Conservation (phyloP, 2,797 vertebrate genomes). For the Todus mexicanus region DNA sequence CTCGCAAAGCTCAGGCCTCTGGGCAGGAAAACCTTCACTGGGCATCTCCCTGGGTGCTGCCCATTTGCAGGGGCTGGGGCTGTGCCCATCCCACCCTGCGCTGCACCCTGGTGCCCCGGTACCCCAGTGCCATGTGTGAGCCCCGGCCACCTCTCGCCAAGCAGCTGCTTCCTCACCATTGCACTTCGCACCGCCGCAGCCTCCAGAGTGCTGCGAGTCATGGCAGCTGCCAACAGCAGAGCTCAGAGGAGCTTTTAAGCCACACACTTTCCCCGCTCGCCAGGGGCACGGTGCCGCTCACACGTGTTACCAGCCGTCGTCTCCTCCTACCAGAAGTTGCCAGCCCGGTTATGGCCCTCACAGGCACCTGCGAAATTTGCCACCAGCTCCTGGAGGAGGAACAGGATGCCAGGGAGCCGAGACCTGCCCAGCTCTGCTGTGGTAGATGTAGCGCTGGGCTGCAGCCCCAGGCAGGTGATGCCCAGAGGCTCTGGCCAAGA, state of each 20-base stretch:
- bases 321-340: not conserved
- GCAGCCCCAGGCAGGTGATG: fast-evolving
- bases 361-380: not conserved
- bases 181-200: fast-evolving
- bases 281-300: not conserved
- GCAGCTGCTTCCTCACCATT: not conserved
- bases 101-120: fast-evolving
- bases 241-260: not conserved
- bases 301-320: fast-evolving
- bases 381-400: not conserved
- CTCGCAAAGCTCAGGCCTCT: not conserved
- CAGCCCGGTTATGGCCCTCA: fast-evolving
- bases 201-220: not conserved
- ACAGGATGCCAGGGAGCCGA: fast-evolving
- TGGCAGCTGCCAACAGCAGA: not conserved
- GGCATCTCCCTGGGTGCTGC: not conserved
- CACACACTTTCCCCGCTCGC: fast-evolving
- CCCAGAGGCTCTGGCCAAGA: not conserved
- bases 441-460: not conserved
- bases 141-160: fast-evolving
- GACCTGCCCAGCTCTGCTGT: fast-evolving
- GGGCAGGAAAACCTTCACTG: not conserved
- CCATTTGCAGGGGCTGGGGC: not conserved
- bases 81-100: not conserved
- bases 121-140: not conserved